phyloP scores from a whole-genome alignment of 2,113 vertebrate genomes.

The Saguinus midas region DNA sequence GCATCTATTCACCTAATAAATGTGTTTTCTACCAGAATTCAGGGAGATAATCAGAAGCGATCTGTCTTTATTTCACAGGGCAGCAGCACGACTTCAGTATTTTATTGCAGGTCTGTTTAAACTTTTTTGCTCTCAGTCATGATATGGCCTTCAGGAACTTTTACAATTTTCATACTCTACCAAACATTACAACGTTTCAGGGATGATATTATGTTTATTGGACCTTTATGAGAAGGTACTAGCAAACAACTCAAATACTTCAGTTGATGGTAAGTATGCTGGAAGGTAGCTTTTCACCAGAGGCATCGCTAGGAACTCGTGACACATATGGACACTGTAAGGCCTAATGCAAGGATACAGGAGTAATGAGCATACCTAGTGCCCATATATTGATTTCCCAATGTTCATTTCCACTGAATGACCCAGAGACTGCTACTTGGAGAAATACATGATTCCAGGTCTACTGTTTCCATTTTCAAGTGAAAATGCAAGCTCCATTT shows the following conservation, averaged over 20 bases:
- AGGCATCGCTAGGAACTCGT: not conserved
- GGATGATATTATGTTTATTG: not conserved
- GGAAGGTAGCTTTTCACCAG: not conserved
- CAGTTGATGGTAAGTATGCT: too few relatives aligned
- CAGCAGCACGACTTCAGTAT: not conserved
- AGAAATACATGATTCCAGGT: not conserved
- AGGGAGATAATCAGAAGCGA: not conserved
- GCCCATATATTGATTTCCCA: not conserved
- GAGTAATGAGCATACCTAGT: rapidly evolving
- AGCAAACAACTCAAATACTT: too few relatives aligned
- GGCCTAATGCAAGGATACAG: not conserved
- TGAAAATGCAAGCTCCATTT: not conserved
- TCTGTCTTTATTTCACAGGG: not conserved
- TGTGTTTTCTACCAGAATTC: not conserved
- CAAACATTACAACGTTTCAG: not conserved
- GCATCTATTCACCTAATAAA: not conserved
- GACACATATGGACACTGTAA: not conserved
- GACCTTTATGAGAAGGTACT: not conserved
- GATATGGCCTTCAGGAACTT: not conserved
- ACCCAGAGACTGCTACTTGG: not conserved
- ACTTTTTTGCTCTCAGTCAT: not conserved
- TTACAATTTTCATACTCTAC: not conserved
- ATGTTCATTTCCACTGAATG: not conserved
- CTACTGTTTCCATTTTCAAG: not conserved
- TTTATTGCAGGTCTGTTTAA: not conserved